Base-by-base conservation (phyloP, 2,888 invertebrate species). In the Phania funesta region DNA sequence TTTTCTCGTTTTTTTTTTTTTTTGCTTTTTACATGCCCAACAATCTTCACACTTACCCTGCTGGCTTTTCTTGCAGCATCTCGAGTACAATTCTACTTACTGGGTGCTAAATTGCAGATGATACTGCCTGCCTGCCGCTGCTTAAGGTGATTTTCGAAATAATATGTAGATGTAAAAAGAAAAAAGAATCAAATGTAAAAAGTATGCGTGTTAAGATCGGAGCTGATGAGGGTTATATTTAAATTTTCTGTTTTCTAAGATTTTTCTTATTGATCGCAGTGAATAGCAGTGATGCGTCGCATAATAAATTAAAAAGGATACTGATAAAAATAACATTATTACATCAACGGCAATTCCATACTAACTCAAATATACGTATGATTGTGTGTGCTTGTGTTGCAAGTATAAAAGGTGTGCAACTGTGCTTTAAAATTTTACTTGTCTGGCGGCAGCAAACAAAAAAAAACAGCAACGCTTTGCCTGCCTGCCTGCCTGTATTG, bases 181-280 rank as follows among this genome's bases (percentile, higher is more conserved):
- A 68, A 70, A 68, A 52, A 38, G 18, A 65, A 58, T 52, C 13
- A 48, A 52, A 75, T 71, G 52, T 68, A 81, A 82, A 71, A 80
- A 80, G 65, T 70, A 74, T 82, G 82, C 78, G 82, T 82, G 82
- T 70, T 74, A 82, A 78, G 82, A 78, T 78, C 46, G 64, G 74
- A 70, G 82, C 78, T 82, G 82, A 82, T 82, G 82, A 82, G 82
- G 82, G 82, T 70, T 60, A 78, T 82, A 82, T 78, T 82, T 46
- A 82, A 82, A 82, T 82, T 82, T 78, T 54, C 44, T 60, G 22
- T 48, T 22, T 20, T 38, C 70, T 52, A 16, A 54, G 35, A 64
- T 44, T 65, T 58, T 46, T 62, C 48, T 50, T 65, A 60, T 41
- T 73, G 73, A 80, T 65, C 44, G 18, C 52, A 65, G 60, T 60